Base-by-base conservation (phyloP, 2,797 vertebrate genomes). In the Acridotheres tristis region DNA sequence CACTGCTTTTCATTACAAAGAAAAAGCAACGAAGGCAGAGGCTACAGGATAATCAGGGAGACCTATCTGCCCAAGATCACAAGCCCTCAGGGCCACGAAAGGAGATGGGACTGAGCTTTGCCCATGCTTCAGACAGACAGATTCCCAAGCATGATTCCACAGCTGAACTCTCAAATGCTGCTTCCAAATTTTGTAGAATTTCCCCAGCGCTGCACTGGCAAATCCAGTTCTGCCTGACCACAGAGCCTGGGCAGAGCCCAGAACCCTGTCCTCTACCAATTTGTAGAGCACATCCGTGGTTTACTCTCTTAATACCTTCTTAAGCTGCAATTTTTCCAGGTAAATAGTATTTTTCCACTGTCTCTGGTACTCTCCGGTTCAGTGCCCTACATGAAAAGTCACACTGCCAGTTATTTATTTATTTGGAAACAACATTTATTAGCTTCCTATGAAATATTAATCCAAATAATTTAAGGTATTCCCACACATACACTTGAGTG, bases 1-100 rank as follows among this genome's bases (percentile, higher is more conserved):
- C 45, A 36, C 7, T 14, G 29, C 48, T 83, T 55, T 51, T 38
- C 40, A 23, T 26, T 5, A 45, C 25, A 83, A 42, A 86, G 25
- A 20, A 61, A 72, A 83, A 43, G 12, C 1, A 1, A 53, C 2
- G 2, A 59, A 42, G 9, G 16, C 25, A 85, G 43, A 88, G 65
- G 42, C 58, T 65, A 57, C 29, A 53, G 15, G 38, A 59, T 51
- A 77, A 38, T 50, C 7, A 40, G 42, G 27, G 19, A 63, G 42
- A 43, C 18, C 27, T 27, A 66, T 6, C 4, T 15, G 10, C 58
- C 16, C 16, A 67, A 5, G 16, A 32, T 4, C 2, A 3, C 16
- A 5, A 57, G 48, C 13, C 40, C 54, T 4, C 26, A 13, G 7
- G 0, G 25, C 48, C 5, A 16, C 0, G 3, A 14, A 50, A 32